Evolutionary conservation across 1,140 invertebrate genomes (phyloP), one percentile per base, ranked within the genome.

Genomic region (Pseudobourletiella spinata): DNA sequence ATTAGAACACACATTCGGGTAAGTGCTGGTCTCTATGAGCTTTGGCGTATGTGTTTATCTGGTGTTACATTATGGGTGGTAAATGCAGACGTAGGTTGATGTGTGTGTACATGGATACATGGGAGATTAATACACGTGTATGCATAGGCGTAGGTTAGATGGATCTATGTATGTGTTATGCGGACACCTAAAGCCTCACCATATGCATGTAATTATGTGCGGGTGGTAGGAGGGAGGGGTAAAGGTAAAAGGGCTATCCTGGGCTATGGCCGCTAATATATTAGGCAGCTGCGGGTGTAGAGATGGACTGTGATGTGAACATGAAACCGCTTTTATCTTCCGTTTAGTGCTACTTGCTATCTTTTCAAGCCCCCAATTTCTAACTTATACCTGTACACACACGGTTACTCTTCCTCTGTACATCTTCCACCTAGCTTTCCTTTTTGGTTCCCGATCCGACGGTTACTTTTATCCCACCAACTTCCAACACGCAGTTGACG

Each of bases 261-360:
- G n/a, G n/a, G n/a, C n/a, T n/a, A n/a, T n/a, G n/a, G n/a, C n/a
- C n/a, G 25, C 25, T 52, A 29, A 54, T 52, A 54, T 44, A 52
- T 52, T 54, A 60, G 48, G 22, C 30, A 60, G 48, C 59, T n/a
- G 22, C 46, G 14, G 32, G 59, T 39, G 22, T 52, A 46, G 24
- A 56, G 25, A 61, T 61, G 59, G 59, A 42, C 59, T 18, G 18
- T 42, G 46, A 64, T 63, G 58, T 46, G 61, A 67, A 67, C 65
- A 67, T 44, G 65, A 60, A 67, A 63, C 65, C 52, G 61, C 65
- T 67, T 67, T 67, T 67, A 67, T 61, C 65, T 52, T 61, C 61
- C 58, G 58, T 57, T 63, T 64, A 63, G 52, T 55, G 43, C 42
- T 3, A 24, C 44, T 57, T 39, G n/a, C n/a, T n/a, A n/a, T n/a